phyloP scores from a whole-genome alignment of 2,888 invertebrate species.

The Drosophila fulvimacula region DNA sequence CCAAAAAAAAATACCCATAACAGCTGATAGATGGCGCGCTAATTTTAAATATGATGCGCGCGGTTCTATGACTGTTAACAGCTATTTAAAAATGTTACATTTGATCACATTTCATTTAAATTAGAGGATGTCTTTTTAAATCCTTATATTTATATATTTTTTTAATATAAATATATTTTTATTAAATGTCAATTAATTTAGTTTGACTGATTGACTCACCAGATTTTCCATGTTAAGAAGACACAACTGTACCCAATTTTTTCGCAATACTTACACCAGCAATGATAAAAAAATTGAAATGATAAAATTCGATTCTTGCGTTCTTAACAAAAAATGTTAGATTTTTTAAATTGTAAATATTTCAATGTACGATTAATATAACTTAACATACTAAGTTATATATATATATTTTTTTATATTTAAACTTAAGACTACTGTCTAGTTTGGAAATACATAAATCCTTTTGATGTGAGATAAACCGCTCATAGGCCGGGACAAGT shows the following conservation, averaged over 20 bases:
- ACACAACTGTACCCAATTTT: constrained; percentile 4
- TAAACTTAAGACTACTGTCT: not conserved
- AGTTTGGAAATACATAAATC: not conserved
- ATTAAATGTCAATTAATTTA: not conserved
- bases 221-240: not conserved
- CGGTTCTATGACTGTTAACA: not conserved
- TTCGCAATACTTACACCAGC: not conserved
- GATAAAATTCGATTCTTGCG: constrained; percentile 1
- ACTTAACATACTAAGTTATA: constrained; percentile 16
- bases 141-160: not conserved
- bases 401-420: constrained; percentile 5
- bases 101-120: not conserved
- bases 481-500: constrained; percentile 89
- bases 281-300: constrained; percentile 4
- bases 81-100: not conserved
- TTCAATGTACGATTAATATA: constrained; percentile 5
- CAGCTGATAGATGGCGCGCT: constrained; percentile 35
- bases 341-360: constrained; percentile 2
- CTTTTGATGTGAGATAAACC: constrained; percentile 58
- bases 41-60: not conserved
- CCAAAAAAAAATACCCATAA: constrained; percentile 9
- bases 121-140: not conserved
- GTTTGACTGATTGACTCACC: constrained; percentile 21
- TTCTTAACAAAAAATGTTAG: constrained; percentile 2
- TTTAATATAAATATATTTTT: too few relatives aligned